Evolutionary conservation across 2,113 vertebrate genomes (phyloP).

Genomic region (Leptodactylus fuscus): DNA sequence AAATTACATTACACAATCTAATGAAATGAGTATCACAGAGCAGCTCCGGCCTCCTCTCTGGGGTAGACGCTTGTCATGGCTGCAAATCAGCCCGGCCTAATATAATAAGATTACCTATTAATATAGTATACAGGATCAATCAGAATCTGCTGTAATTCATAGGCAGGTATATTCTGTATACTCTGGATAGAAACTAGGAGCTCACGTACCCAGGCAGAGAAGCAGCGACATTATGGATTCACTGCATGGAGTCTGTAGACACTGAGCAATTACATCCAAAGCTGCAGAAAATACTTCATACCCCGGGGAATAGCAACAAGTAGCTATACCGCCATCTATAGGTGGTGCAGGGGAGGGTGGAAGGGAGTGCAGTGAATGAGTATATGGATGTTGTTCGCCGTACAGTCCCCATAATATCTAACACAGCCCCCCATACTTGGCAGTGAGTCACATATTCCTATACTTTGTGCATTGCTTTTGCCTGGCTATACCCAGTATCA

Average conservation of each 20-base stretch:
- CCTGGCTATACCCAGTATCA: too few species aligned
- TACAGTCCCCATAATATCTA: too few species aligned
- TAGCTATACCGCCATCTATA: neutral
- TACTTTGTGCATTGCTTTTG: too few species aligned
- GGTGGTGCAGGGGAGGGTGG: neutral
- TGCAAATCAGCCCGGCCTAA: neutral
- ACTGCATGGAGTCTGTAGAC: neutral
- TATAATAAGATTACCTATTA: constrained; percentile 34
- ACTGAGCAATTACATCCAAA: neutral
- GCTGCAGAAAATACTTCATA: neutral
- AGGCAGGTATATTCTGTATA: too few species aligned
- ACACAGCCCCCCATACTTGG: too few species aligned
- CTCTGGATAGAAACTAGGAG: neutral
- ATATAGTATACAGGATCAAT: constrained; percentile 21
- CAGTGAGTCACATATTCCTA: too few species aligned
- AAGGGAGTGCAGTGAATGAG: neutral
- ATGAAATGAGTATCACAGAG: constrained; percentile 27
- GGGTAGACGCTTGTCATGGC: neutral
- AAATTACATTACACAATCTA: constrained; percentile 25
- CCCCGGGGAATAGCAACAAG: neutral
- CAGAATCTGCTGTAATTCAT: constrained; percentile 8
- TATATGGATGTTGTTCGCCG: too few species aligned
- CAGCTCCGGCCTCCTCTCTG: neutral
- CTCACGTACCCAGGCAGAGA: neutral
- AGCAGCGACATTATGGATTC: neutral